Percentiles rank a stretch among this genome's conserved stretches.
Conservation (phyloP, 2,797 vertebrate species). For the Nyctalus aviator region DNA sequence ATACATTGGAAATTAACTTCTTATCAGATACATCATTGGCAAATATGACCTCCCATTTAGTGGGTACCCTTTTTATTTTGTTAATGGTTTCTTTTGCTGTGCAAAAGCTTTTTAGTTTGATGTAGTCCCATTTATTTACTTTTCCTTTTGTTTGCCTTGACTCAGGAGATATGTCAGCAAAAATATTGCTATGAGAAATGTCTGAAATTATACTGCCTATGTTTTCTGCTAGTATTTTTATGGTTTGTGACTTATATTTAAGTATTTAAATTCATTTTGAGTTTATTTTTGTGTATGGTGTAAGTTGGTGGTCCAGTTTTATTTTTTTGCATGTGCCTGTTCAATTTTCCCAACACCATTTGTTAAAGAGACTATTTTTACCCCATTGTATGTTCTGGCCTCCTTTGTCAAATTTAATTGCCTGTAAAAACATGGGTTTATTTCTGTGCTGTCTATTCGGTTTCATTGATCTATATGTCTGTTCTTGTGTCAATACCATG, state of each 20-base stretch:
- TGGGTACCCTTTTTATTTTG: not conserved
- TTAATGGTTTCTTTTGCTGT: not conserved
- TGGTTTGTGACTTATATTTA: not conserved
- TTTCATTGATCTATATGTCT: not conserved
- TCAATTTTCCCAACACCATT: not conserved
- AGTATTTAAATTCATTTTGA: too few species aligned
- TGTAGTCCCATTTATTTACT: not conserved
- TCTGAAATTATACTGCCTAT: not conserved
- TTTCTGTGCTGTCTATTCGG: not conserved
- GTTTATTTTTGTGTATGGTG: too few species aligned
- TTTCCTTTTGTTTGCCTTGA: not conserved
- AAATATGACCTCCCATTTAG: not conserved
- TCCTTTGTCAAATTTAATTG: not conserved
- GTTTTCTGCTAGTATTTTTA: not conserved
- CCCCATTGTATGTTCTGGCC: not conserved
- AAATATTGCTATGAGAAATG: not conserved
- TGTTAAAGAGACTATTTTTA: not conserved
- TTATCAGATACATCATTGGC: not conserved
- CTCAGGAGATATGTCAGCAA: not conserved
- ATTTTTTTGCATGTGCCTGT: too few species aligned
- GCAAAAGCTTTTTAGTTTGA: not conserved
- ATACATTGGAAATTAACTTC: not conserved
- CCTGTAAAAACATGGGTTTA: not conserved
- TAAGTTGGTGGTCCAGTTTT: too few species aligned
- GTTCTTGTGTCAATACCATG: not conserved